Conservation (phyloP, 2,113 vertebrate genomes). For the Phoxinus phoxinus region DNA sequence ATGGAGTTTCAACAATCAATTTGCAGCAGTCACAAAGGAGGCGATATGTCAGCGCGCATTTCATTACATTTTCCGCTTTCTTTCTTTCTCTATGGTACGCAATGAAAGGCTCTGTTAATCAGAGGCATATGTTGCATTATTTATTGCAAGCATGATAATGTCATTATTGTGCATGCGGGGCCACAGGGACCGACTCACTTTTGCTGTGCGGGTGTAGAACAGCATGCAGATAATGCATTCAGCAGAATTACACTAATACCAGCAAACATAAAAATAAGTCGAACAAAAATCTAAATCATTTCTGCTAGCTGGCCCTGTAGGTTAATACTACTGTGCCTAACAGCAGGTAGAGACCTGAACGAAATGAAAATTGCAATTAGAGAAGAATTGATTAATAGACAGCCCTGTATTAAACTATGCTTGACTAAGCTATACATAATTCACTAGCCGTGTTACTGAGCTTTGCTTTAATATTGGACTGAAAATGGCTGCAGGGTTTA, state of each 20-base stretch:
- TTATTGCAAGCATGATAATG: constrained; percentile 59
- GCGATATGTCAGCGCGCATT: constrained; percentile 32
- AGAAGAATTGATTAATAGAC: constrained; percentile 50
- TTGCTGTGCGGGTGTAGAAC: constrained; percentile 46
- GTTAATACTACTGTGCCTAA: constrained; percentile 25
- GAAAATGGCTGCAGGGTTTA: constrained; percentile 52
- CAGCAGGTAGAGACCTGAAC: constrained; percentile 34
- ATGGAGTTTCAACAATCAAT: constrained; percentile 40
- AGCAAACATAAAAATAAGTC: constrained; percentile 30
- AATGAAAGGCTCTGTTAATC: constrained; percentile 60
- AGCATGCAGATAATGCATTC: constrained; percentile 50
- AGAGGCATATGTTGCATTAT: constrained; percentile 57
- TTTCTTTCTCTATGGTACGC: constrained; percentile 45
- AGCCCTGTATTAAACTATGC: constrained; percentile 42
- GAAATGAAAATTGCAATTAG: constrained; percentile 42
- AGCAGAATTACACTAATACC: constrained; percentile 42
- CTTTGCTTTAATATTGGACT: constrained; percentile 40
- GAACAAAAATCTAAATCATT: constrained; percentile 37
- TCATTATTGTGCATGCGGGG: constrained; percentile 56
- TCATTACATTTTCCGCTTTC: constrained; percentile 50
- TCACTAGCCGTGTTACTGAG: constrained; percentile 48
- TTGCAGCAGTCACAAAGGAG: constrained; percentile 42
- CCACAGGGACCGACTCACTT: constrained; percentile 45
- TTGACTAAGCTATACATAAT: constrained; percentile 53
- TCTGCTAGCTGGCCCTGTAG: constrained; percentile 30